Conservation (phyloP, 2,113 vertebrate genomes). For the Peucedramus taeniatus region DNA sequence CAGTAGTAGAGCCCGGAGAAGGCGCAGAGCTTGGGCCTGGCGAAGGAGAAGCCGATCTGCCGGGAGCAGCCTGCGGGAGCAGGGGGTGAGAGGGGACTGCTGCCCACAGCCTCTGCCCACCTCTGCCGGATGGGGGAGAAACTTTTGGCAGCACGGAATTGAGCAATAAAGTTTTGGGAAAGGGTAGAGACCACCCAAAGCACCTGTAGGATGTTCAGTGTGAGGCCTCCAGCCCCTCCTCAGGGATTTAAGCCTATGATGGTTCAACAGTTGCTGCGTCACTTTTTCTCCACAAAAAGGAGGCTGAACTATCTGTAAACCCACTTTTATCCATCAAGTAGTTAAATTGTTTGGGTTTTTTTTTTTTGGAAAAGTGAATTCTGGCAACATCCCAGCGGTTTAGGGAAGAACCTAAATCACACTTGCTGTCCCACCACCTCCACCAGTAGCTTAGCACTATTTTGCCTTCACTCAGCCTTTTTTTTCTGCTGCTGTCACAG, state of each 20-base stretch:
- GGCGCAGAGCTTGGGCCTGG: conserved; percentile 84
- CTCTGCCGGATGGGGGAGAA: fast-evolving
- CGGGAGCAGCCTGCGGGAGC: conserved; percentile 80
- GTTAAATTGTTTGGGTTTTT: neutral
- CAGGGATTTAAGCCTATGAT: fast-evolving
- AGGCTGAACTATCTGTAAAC: neutral
- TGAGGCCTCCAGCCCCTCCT: neutral
- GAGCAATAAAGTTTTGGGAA: neutral
- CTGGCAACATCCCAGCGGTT: neutral
- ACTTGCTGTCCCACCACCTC: neutral
- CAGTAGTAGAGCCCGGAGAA: conserved; percentile 92
- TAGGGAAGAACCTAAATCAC: neutral
- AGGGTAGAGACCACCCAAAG: neutral
- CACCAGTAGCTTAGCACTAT: neutral
- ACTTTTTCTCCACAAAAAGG: neutral
- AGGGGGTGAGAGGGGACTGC: neutral
- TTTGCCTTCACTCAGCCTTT: neutral
- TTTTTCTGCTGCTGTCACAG: fast-evolving
- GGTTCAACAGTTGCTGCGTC: neutral
- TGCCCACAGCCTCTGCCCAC: neutral
- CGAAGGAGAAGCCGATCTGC: conserved; percentile 85
- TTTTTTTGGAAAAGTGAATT: neutral
- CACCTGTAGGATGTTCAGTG: fast-evolving
- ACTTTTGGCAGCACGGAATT: neutral
- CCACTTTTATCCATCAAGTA: neutral